A percentile compares a stretch with the other conserved stretches of the same genome.
These are phyloP conservation scores for Pelobates cultripes DNA, from an alignment of 2,797 vertebrate species.

Conservation along the genomic window DNA sequence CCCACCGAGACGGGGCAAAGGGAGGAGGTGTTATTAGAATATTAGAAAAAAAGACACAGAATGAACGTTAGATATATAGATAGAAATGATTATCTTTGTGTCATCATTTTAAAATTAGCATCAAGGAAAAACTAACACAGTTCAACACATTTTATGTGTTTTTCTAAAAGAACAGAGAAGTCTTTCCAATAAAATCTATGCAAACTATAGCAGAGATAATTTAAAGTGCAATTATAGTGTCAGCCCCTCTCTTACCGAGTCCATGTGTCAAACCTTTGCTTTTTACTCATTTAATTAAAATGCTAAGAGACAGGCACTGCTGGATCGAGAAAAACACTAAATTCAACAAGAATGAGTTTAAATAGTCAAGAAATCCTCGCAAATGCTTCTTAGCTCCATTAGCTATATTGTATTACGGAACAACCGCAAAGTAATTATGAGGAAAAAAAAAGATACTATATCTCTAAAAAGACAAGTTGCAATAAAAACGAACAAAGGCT, in stretches of 20 bases:
- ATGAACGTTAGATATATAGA: too few species aligned
- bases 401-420: conserved; percentile 14
- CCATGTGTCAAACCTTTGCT: background rate
- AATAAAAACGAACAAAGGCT: background rate
- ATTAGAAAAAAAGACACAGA: too few species aligned
- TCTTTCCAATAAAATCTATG: conserved; percentile 9
- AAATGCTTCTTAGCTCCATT: conserved; percentile 3
- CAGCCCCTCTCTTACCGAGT: conserved; percentile 18
- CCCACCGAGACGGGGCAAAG: too few species aligned
- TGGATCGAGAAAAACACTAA: background rate
- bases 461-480: conserved; percentile 10
- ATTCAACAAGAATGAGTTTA: conserved; percentile 8
- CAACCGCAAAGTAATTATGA: conserved; percentile 27
- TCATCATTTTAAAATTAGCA: too few species aligned
- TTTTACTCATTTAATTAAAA: conserved; percentile 31
- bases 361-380: background rate
- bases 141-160: too few species aligned
- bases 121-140: too few species aligned
- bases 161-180: background rate
- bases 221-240: conserved; percentile 9
- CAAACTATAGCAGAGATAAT: background rate
- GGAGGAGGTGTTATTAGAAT: too few species aligned
- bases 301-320: background rate
- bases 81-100: too few species aligned
- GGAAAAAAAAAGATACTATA: background rate